These are phyloP conservation scores for Gymnopithys bicolor DNA, from an alignment of 2,797 vertebrate genomes.

Conservation along the genomic window DNA sequence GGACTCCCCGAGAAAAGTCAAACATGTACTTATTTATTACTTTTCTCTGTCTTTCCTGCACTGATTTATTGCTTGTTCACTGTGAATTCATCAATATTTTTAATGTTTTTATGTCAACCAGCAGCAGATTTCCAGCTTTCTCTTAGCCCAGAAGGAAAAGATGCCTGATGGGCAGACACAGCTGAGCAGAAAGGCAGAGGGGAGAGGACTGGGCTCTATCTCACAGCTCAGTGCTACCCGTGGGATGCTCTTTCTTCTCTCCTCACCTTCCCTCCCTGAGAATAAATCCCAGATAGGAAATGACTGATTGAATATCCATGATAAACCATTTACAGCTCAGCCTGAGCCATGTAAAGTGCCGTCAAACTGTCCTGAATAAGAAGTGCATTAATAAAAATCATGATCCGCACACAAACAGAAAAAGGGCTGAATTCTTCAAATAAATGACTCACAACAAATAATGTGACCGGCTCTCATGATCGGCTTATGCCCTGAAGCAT, in stretches of 20 bases:
- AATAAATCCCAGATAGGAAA: not conserved
- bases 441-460: slow-evolving; percentile 60
- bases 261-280: not conserved
- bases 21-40: not conserved
- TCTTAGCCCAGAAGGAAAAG: not conserved
- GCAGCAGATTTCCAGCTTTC: not conserved
- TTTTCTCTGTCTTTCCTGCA: not conserved
- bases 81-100: not conserved
- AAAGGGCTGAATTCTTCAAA: slow-evolving; percentile 34
- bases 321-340: slow-evolving; percentile 16
- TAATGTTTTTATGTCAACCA: not conserved
- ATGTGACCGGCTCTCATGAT: slow-evolving; percentile 56
- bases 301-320: not conserved
- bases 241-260: not conserved
- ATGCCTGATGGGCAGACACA: not conserved
- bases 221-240: not conserved
- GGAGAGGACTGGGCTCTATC: not conserved
- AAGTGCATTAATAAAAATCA: not conserved
- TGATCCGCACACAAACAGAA: not conserved
- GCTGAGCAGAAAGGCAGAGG: not conserved
- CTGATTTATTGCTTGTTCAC: not conserved
- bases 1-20: not conserved
- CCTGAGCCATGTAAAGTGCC: not conserved
- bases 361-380: not conserved
- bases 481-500: slow-evolving; percentile 56